Evolutionary conservation across 2,797 vertebrate species (phyloP), one percentile per base, ranked within the genome.

Genomic region (Myripristis jacobus): DNA sequence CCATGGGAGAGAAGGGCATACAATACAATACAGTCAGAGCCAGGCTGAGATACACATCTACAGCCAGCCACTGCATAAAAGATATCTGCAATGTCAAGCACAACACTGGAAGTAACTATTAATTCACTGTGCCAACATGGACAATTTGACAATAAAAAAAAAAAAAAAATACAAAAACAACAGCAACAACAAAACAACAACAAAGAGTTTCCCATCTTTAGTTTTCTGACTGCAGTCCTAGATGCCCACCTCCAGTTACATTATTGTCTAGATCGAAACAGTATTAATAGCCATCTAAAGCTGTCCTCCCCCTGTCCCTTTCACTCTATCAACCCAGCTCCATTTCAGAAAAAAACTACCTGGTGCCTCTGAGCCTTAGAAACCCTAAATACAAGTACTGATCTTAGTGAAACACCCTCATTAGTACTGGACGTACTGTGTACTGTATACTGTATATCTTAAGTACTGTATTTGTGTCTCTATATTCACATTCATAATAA

Each of bases 201-300:
- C n/a, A n/a, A n/a, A n/a, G n/a, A 27, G 72, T 83, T 88, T 63
- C 72, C 57, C 74, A n/a, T 72, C 84, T 87, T 81, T 85, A 84
- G 67, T 66, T 78, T 68, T 51, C 70, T 74, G 25, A 68, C 11
- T 34, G 53, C 29, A 11, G 11, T 18, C 16, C 8, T 9, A 41
- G 6, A 2, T 54, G 25, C 31, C 77, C 64, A 78, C 58, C 61
- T 76, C 52, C 72, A 38, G 54, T 79, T 48, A 76, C 66, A 80
- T 82, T 51, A 66, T 44, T 10, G 24, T 22, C 47, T 41, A 52
- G 80, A 90, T 90, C 83, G 56, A 89, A 86, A 73, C 50, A 25
- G 10, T 19, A 34, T 55, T 4, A 55, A 55, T 12, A 24, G 19
- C 47, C 47, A 21, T 21, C n/a, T 50, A 21, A 55, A 31, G 8